Percentiles rank a stretch among this genome's conserved stretches.
These are phyloP conservation scores for Cichlasoma orientale DNA, from an alignment of 2,797 vertebrate species.

Conservation along the genomic window DNA sequence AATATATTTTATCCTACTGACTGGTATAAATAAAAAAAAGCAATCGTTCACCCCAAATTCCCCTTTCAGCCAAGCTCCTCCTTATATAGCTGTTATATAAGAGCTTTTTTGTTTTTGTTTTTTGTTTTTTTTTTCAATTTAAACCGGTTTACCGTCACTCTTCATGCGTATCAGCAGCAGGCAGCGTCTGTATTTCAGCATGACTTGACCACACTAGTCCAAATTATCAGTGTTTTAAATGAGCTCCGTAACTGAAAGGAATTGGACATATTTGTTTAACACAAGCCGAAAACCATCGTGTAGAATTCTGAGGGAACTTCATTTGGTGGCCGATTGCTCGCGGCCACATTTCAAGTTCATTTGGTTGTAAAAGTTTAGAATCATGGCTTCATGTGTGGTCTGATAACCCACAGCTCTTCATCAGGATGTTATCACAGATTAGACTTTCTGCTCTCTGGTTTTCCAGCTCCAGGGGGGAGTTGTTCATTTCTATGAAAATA, in stretches of 20 bases:
- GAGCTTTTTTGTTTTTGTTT: too few relatives aligned
- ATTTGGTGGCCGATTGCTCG: constrained; percentile 30
- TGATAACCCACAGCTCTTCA: constrained; percentile 52
- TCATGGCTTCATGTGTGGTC: constrained; percentile 44
- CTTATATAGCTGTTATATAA: too few relatives aligned
- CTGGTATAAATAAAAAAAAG: too few relatives aligned
- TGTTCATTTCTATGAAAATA: constrained; percentile 54
- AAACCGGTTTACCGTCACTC: background rate
- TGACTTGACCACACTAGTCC: background rate
- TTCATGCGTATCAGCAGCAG: background rate
- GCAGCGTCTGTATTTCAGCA: constrained; percentile 2
- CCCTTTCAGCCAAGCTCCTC: too few relatives aligned
- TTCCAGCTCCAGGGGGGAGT: constrained; percentile 12
- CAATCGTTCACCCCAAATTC: too few relatives aligned
- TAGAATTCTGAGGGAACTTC: constrained; percentile 13
- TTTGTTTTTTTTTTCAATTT: background rate
- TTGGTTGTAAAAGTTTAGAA: constrained; percentile 38
- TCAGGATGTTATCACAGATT: constrained; percentile 44
- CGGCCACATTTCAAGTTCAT: constrained; percentile 37
- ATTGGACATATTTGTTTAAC: constrained; percentile 15
- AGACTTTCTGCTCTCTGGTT: constrained; percentile 47
- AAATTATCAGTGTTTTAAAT: constrained; percentile 12
- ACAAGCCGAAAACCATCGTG: constrained; percentile 17
- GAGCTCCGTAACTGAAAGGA: background rate
- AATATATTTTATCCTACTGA: too few relatives aligned